These are phyloP conservation scores for Sphenodon punctatus DNA, from an alignment of 2,797 vertebrate genomes.

Conservation along the genomic window DNA sequence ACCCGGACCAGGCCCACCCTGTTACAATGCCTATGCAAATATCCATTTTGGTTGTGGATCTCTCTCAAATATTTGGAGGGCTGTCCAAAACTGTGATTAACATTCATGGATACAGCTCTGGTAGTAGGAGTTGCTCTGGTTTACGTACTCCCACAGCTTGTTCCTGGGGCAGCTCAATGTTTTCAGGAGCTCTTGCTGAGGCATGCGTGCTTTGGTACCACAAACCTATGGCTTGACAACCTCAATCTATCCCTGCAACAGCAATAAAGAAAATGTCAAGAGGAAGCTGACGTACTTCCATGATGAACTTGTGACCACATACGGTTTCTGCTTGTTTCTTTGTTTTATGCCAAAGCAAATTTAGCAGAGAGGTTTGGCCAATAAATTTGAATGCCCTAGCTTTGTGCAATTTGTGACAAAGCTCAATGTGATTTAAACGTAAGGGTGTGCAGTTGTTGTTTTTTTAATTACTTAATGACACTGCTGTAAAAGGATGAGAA, in stretches of 20 bases:
- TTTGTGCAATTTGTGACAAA: conserved; percentile 16
- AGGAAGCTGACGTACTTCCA: not conserved
- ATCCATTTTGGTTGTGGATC: too few species aligned
- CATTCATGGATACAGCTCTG: too few species aligned
- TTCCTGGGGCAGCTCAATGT: not conserved
- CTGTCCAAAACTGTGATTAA: too few species aligned
- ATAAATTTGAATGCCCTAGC: conserved; percentile 20
- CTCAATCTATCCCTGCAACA: conserved; percentile 4
- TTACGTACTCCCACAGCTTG: too few species aligned
- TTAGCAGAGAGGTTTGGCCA: not conserved
- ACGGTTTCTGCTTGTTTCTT: not conserved
- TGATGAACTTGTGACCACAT: not conserved
- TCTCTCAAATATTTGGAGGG: too few species aligned
- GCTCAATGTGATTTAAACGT: not conserved
- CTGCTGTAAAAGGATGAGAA: conserved; percentile 64
- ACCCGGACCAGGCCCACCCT: too few species aligned
- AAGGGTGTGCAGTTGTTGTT: not conserved
- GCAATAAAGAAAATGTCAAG: not conserved
- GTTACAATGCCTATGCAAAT: too few species aligned
- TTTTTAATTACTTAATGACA: conserved; percentile 54
- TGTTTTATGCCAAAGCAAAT: conserved; percentile 14
- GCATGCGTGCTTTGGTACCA: not conserved
- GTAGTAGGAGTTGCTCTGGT: too few species aligned
- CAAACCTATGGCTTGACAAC: not conserved
- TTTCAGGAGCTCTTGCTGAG: not conserved